Evolutionary conservation across 2,797 vertebrate species (phyloP).

Genomic region (Malurus splendens): DNA sequence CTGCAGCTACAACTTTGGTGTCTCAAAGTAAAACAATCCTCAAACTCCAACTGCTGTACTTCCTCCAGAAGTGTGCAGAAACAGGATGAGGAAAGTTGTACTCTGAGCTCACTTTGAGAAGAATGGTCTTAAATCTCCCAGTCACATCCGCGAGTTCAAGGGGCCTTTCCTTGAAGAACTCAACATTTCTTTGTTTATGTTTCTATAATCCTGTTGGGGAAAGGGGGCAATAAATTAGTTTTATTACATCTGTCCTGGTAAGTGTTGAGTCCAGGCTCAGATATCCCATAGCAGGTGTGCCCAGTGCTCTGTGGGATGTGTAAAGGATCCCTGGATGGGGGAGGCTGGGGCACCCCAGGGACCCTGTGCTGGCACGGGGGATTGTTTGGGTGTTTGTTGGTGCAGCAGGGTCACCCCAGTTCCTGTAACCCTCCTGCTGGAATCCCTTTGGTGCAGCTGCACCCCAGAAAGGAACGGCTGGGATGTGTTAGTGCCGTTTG

Average conservation of each 20-base stretch:
- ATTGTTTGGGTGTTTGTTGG: neutral
- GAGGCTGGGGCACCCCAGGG: neutral
- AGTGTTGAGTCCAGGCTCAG: neutral
- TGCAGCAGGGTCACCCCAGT: neutral
- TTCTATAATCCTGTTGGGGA: neutral
- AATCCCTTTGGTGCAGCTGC: neutral
- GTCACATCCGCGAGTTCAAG: neutral
- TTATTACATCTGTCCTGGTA: neutral
- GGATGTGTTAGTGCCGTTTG: neutral
- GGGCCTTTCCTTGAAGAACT: neutral
- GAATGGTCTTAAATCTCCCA: neutral
- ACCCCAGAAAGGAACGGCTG: neutral
- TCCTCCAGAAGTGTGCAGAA: neutral
- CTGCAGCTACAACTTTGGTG: neutral
- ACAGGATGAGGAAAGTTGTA: neutral
- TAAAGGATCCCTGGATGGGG: no score
- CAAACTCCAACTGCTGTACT: neutral
- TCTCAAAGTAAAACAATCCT: neutral
- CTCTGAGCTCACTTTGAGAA: neutral
- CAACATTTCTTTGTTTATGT: conserved; percentile 20
- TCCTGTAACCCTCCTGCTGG: neutral
- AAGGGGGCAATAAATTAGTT: neutral
- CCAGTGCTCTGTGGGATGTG: neutral
- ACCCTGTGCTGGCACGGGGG: neutral
- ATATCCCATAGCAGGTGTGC: neutral